phyloP scores from a whole-genome alignment of 2,888 invertebrate species.

The Cephus spinipes region DNA sequence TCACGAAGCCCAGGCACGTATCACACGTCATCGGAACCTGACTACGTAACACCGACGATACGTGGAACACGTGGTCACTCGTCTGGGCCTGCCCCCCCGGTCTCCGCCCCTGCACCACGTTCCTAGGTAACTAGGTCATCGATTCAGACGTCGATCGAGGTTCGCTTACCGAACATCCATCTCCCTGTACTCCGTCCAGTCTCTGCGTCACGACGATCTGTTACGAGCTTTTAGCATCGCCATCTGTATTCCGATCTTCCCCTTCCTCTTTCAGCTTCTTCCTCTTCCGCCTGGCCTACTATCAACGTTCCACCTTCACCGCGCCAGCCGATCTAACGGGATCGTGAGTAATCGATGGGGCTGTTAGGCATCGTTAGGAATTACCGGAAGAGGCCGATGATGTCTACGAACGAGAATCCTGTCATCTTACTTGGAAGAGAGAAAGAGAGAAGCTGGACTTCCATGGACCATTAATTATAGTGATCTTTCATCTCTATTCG shows the following conservation, averaged over 20 bases:
- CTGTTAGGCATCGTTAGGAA: not conserved
- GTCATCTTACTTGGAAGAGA: not conserved
- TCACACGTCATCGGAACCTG: not conserved
- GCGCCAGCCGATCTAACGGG: constrained; percentile 45
- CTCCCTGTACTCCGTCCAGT: not conserved
- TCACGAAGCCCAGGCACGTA: not conserved
- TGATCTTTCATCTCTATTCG: not conserved
- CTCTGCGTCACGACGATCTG: not conserved
- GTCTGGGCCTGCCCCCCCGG: not conserved
- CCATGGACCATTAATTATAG: not conserved
- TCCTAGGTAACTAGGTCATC: constrained; percentile 5
- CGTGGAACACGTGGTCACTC: not conserved
- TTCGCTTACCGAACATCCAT: not conserved
- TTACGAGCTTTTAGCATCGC: not conserved
- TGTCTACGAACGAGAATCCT: not conserved
- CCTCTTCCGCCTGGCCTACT: not conserved
- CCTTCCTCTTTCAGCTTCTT: not conserved
- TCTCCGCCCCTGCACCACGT: not conserved
- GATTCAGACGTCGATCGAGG: not conserved
- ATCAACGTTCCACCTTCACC: not conserved
- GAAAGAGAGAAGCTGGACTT: not conserved
- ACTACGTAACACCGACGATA: not conserved
- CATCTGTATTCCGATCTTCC: not conserved
- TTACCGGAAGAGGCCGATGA: not conserved
- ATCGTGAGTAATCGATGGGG: constrained; percentile 55